Base-by-base conservation (phyloP, 2,113 vertebrate genomes). In the Ageneiosus marmoratus region DNA sequence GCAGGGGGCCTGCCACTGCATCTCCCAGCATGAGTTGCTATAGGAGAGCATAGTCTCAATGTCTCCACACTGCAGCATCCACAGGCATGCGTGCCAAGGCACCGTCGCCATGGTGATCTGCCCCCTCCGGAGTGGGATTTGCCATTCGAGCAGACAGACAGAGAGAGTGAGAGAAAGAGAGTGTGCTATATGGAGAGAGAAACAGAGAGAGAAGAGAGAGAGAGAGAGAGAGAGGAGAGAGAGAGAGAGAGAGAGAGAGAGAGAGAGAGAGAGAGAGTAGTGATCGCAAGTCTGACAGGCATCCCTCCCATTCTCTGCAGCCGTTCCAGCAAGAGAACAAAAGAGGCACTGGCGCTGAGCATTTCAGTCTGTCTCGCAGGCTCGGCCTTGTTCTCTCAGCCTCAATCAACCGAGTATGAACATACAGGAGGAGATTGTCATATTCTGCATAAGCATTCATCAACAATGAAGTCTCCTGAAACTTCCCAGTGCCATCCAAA, bases 41-140 rank as follows among this genome's bases (percentile, higher is more conserved):
- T 93, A 91, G 91, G 91, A 94, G 91, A 85, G 24, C 72, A 75
- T 76, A 63, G 86, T 89, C 91, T 87, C 89, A 91, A 90, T 90
- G 87, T 87, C 89, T 91, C 86, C 86, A 91, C 87, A 91, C 90
- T 93, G 92, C 93, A 92, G 90, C 90, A 93, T 92, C 91, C 79
- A 89, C 89, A 91, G 87, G 87, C 88, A 88, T 89, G 84, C 70
- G 65, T 88, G 84, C 87, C 86, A 88, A 91, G 56, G 90, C 86
- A 88, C 89, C 89, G 94, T 95, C 91, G 90, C 93, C 91, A 95
- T 95, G 94, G 94, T 90, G 92, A 95, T 93, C 93, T 88, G 87
- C 89, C 89, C 89, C 89, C 89, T 91, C 89, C 84, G 78, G 86
- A 88, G 88, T 81, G 83, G 84, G 90, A 90, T 89, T 89, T 89